These are phyloP conservation scores for Sphenodon punctatus DNA, from an alignment of 2,797 vertebrate species.

Conservation along the genomic window DNA sequence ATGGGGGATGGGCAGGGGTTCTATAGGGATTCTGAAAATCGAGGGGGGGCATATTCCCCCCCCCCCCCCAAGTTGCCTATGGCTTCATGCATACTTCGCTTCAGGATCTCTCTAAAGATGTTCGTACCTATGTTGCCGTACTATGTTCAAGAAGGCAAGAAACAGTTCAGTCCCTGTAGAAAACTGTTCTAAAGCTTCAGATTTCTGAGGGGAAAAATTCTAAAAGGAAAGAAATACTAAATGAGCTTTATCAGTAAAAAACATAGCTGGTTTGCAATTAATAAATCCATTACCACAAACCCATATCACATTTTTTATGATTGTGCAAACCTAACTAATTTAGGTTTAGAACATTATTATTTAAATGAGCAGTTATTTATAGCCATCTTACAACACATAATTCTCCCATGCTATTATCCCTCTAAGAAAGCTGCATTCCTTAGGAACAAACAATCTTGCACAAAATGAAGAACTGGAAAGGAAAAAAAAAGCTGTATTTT, in stretches of 20 bases:
- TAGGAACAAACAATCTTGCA: not conserved
- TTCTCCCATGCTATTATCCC: not conserved
- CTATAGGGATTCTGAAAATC: too few relatives aligned
- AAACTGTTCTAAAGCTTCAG: not conserved
- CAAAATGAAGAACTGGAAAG: not conserved
- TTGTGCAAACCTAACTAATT: not conserved
- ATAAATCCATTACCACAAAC: not conserved
- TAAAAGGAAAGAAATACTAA: not conserved
- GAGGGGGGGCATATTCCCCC: too few relatives aligned
- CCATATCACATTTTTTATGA: not conserved
- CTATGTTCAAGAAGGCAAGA: not conserved
- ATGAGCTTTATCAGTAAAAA: not conserved
- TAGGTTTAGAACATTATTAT: rapidly evolving
- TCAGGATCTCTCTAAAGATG: not conserved
- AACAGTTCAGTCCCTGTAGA: not conserved
- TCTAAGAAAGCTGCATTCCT: not conserved
- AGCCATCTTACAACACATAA: not conserved
- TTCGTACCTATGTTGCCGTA: slow-evolving; percentile 5
- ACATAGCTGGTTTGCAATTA: not conserved
- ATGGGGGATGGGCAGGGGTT: too few relatives aligned
- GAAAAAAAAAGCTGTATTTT: not conserved
- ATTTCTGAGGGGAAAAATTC: not conserved
- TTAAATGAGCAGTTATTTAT: not conserved
- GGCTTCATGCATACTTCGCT: not conserved
- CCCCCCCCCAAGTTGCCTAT: too few relatives aligned